Evolutionary conservation across 1,140 invertebrate genomes (phyloP), one percentile per base, ranked within the genome.

Genomic region (Ladona fulva): DNA sequence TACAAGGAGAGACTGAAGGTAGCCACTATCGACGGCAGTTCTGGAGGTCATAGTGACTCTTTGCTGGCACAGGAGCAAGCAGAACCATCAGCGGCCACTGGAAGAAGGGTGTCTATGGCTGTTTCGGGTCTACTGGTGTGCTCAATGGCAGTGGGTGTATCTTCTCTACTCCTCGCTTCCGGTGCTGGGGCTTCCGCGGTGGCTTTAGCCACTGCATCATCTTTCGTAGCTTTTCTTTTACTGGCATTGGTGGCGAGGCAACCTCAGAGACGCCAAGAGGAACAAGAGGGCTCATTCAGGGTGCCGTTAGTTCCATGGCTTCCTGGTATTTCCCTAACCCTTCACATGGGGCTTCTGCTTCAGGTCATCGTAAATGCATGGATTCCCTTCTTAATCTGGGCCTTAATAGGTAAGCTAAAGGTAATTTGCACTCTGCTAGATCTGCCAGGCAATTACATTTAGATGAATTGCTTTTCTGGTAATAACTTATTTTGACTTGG

Each of bases 1-100:
- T 77, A 59, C 76, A 77, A 77, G 59, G 76, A 77, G 52, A 52
- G 42, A 37, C 76, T 77, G 19, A 25, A 59, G 42, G 76, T 77
- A 22, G 52, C 52, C 3, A 66, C 52, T 5, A 16, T 66, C 16
- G 52, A 66, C 52, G 52, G 52, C 16, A 12, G 52, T 6, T 16
- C 16, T 22, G 52, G 16, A 16, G n/a, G n/a, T 19, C 16, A 16
- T 5, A 22, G 12, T 5, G 52, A 66, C 16, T 66, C 52, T 3
- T 3, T 22, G 52, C n/a, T 19, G 44, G 44, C 22, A 6, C 6
- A 37, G 7, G 75, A 22, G 14, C 75, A 76, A 42, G 29, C 24
- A 1, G 75, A 76, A 25, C 75, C 75, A 0, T 29, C 75, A 12
- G 75, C 75, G n/a, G 75, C 42, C 22, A 76, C 75, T 11, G 75